Evolutionary conservation across 2,797 vertebrate genomes (phyloP).

Genomic region (Xiphorhynchus erythropygius): DNA sequence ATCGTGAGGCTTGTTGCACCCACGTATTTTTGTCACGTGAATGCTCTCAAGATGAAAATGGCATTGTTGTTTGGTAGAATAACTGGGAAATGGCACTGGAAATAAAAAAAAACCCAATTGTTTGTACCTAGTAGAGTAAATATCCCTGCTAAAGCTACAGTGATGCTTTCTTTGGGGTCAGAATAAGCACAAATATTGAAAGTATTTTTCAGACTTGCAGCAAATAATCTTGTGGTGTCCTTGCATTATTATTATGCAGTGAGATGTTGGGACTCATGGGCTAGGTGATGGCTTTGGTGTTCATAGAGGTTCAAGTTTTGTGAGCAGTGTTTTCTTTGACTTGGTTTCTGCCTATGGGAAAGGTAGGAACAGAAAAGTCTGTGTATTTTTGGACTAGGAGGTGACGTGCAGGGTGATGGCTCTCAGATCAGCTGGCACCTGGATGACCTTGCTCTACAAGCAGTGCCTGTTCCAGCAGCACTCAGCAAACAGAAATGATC

Average conservation of each 20-base stretch:
- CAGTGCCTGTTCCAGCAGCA: not conserved
- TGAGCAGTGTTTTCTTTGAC: not conserved
- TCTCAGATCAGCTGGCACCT: accelerated
- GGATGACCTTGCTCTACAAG: not conserved
- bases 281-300: not conserved
- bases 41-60: not conserved
- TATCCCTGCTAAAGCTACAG: not conserved
- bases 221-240: not conserved
- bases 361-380: not conserved
- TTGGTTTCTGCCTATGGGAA: not conserved
- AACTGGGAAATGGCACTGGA: not conserved
- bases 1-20: not conserved
- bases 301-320: not conserved
- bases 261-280: not conserved
- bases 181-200: not conserved
- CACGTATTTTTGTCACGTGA: not conserved
- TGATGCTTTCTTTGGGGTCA: not conserved
- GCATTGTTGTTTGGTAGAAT: not conserved
- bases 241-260: not conserved
- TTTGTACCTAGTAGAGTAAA: not conserved
- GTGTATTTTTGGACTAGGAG: accelerated
- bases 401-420: not conserved
- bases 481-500: not conserved
- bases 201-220: not conserved
- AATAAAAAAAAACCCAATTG: not conserved